These are phyloP conservation scores for Halictus quadricinctus DNA, from an alignment of 2,888 invertebrate species.

Conservation along the genomic window DNA sequence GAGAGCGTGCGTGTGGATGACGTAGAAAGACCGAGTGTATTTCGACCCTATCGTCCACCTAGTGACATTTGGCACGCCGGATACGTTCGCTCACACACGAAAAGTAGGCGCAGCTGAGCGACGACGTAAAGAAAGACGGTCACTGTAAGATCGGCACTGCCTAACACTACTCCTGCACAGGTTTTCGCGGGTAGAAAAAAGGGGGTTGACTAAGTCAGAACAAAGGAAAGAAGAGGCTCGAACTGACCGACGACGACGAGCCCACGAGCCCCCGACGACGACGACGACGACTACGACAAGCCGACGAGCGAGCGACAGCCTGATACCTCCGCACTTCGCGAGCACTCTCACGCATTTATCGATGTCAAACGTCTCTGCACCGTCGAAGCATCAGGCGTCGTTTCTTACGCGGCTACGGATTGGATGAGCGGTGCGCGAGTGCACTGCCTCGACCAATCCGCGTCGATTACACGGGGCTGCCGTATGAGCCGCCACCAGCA, in stretches of 20 bases:
- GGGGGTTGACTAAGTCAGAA: slow-evolving; percentile 43
- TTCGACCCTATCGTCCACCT: slow-evolving; percentile 63
- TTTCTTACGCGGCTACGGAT: slow-evolving; percentile 81
- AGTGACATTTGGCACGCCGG: slow-evolving; percentile 70
- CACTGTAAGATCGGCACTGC: slow-evolving; percentile 65
- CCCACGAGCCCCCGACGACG: slow-evolving; percentile 72
- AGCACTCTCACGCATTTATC: slow-evolving; percentile 86
- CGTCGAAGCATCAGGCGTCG: slow-evolving; percentile 84
- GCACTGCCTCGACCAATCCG: slow-evolving; percentile 84
- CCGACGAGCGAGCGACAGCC: slow-evolving; percentile 84
- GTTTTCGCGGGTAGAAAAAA: slow-evolving; percentile 56
- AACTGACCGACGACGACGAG: slow-evolving; percentile 70
- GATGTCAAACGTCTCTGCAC: slow-evolving; percentile 85
- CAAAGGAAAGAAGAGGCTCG: slow-evolving; percentile 57
- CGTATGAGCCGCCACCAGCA: slow-evolving; percentile 77
- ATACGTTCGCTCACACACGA: slow-evolving; percentile 62
- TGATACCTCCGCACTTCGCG: slow-evolving; percentile 85
- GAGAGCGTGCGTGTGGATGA: slow-evolving; percentile 42
- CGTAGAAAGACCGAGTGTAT: slow-evolving; percentile 52
- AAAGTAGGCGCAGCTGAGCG: slow-evolving; percentile 64
- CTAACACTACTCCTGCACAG: slow-evolving; percentile 61
- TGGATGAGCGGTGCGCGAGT: slow-evolving; percentile 83
- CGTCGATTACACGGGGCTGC: slow-evolving; percentile 75
- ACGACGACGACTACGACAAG: slow-evolving; percentile 69
- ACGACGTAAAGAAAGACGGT: slow-evolving; percentile 60